These are phyloP conservation scores for Colletes gigas DNA, from an alignment of 1,140 invertebrate genomes.

Conservation along the genomic window DNA sequence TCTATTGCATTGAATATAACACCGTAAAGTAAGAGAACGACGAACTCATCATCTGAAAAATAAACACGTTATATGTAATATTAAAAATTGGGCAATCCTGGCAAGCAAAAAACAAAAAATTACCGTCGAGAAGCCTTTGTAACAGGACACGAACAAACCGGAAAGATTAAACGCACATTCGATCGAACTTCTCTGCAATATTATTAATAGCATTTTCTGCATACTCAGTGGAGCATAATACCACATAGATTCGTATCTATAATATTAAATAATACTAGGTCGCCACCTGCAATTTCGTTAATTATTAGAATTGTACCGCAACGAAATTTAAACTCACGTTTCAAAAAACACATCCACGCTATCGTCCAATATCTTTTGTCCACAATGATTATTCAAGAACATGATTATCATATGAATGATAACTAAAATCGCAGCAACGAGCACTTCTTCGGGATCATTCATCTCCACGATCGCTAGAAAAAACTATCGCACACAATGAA, in stretches of 20 bases:
- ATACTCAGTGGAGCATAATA: slow-evolving; percentile 3
- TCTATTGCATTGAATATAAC: background rate
- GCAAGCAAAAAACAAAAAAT: background rate
- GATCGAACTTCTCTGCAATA: slow-evolving; percentile 8
- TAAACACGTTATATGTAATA: background rate
- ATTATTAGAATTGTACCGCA: background rate
- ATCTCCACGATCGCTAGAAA: background rate
- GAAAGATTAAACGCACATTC: background rate
- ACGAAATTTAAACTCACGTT: background rate
- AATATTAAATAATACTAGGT: slow-evolving; percentile 1
- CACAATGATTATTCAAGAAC: background rate
- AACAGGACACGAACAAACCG: slow-evolving; percentile 14
- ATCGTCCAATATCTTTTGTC: background rate
- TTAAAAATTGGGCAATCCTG: background rate
- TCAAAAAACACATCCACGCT: background rate
- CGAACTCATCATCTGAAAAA: slow-evolving; percentile 29
- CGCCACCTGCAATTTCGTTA: background rate
- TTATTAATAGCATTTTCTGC: slow-evolving; percentile 23
- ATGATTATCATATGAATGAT: background rate
- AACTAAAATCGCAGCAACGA: no score
- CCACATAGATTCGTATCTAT: slow-evolving; percentile 30
- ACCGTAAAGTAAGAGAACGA: slow-evolving; percentile 31
- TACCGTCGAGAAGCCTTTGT: slow-evolving; percentile 13
- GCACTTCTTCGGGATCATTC: background rate
- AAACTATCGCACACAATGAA: background rate